Base-by-base conservation (phyloP, 2,888 invertebrate species). In the Siphonodentalium dalli region DNA sequence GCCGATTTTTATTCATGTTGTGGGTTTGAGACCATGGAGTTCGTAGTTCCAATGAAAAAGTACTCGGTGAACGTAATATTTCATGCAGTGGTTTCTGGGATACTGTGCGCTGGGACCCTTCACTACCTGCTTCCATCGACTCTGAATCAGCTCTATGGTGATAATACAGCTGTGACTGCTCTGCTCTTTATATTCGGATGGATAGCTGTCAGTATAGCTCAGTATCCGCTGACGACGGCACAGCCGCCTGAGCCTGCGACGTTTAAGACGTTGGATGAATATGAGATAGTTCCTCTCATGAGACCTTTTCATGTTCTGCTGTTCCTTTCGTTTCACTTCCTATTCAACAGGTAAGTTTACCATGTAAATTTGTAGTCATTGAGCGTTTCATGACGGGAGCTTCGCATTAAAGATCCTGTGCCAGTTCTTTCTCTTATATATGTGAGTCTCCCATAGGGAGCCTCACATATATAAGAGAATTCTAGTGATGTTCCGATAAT, bases 181-280 rank as follows among this genome's bases (percentile, higher is more conserved):
- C 42, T 71, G 11, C 42, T 79, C 15, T 75, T 68, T 53, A 66
- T 74, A 23, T 61, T 78, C 27, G 77, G 78, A 18, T 79, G 78
- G 79, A 54, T 78, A 8, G 68, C 75, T 3, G 34, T 78, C 20
- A 64, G 72, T 51, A 65, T 78, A 21, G 70, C 76, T 11, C 77
- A 74, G 65, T 78, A 77, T 59, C 74, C 78, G 9, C 61, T 79
- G 51, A 72, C 73, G 4, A 68, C 74, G 5, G 63, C 60, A 6
- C 66, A 75, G 5, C 78, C 78, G n/a, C 77, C 78, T 21, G 79
- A 79, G 56, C 69, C 72, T 9, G 76, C 78, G 15, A 69, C 75
- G 4, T 79, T 66, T 55, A 68, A 71, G 40, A 72, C 79, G 1
- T 66, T 71, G 60, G 78, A 78, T 52, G 63, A 63, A 21, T 68